A percentile compares a stretch with the other conserved stretches of the same genome.
phyloP scores from a whole-genome alignment of 2,888 invertebrate genomes.

The Drosophila pseudotakahashii region DNA sequence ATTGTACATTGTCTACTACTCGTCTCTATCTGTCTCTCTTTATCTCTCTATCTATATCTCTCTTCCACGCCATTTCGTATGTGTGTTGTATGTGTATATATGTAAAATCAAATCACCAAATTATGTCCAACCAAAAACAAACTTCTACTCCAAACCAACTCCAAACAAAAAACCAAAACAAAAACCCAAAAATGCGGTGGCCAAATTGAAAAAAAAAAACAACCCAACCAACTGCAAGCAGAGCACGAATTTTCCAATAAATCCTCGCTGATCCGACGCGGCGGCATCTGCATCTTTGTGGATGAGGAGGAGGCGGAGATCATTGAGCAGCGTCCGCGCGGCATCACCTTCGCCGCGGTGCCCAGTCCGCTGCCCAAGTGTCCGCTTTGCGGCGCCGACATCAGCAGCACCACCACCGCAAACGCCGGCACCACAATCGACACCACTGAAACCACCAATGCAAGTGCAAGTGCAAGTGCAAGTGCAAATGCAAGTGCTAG shows the following conservation, averaged over 20 bases:
- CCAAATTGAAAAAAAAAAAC: slow-evolving; percentile 10
- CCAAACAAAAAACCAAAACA: slow-evolving; percentile 15
- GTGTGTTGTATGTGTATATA: slow-evolving; percentile 56
- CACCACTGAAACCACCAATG: slow-evolving; percentile 51
- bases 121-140: slow-evolving; percentile 66
- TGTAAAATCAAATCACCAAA: slow-evolving; percentile 66
- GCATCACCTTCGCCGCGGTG: slow-evolving; percentile 74
- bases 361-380: slow-evolving; percentile 73
- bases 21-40: slow-evolving; percentile 46
- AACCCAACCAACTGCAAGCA: slow-evolving; percentile 41
- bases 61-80: slow-evolving; percentile 40
- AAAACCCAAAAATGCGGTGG: slow-evolving; percentile 12
- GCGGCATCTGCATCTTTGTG: slow-evolving; percentile 84
- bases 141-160: slow-evolving; percentile 36
- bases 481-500: slow-evolving; percentile 55
- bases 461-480: slow-evolving; percentile 46
- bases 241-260: slow-evolving; percentile 81
- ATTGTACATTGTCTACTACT: slow-evolving; percentile 31
- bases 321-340: slow-evolving; percentile 79
- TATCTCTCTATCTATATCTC: slow-evolving; percentile 44
- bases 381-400: slow-evolving; percentile 78
- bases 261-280: slow-evolving; percentile 84
- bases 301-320: slow-evolving; percentile 83
- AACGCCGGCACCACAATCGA: slow-evolving; percentile 43
- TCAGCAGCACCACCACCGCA: slow-evolving; percentile 47